Conservation (phyloP, 2,797 vertebrate genomes). For the Alectoris magna region DNA sequence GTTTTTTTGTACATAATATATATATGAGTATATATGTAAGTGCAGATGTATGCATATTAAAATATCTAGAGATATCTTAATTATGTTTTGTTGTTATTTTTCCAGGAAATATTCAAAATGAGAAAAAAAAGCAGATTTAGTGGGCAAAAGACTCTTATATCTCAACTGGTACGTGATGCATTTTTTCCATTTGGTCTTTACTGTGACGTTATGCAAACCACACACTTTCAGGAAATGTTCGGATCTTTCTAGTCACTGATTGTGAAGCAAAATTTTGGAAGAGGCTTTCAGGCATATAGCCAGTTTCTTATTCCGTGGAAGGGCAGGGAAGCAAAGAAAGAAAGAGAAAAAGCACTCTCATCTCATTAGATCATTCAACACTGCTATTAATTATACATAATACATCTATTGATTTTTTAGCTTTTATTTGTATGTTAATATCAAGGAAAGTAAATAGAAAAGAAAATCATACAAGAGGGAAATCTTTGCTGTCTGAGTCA, state of each 20-base stretch:
- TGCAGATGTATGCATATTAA: not conserved
- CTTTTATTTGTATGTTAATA: not conserved
- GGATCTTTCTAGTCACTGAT: conserved; percentile 24
- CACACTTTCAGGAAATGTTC: conserved; percentile 44
- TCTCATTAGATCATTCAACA: conserved; percentile 2
- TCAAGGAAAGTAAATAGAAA: conserved; percentile 3
- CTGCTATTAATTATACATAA: not conserved
- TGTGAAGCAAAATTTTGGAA: conserved; percentile 8
- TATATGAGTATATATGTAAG: not conserved
- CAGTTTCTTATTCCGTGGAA: conserved; percentile 36
- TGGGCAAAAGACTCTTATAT: not conserved
- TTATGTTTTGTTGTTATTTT: not conserved
- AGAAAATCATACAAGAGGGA: not conserved
- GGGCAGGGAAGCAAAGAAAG: not conserved
- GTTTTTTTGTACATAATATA: not conserved
- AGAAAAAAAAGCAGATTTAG: not conserved
- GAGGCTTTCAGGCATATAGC: conserved; percentile 2
- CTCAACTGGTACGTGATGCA: not conserved
- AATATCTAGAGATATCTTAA: not conserved
- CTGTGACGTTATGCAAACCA: conserved; percentile 43
- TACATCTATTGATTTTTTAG: not conserved
- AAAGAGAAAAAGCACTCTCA: not conserved
- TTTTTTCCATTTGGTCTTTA: conserved; percentile 58
- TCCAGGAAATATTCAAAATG: conserved; percentile 47
- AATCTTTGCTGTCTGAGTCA: not conserved